Conservation (phyloP, 2,888 invertebrate genomes). For the Clanis bilineata region DNA sequence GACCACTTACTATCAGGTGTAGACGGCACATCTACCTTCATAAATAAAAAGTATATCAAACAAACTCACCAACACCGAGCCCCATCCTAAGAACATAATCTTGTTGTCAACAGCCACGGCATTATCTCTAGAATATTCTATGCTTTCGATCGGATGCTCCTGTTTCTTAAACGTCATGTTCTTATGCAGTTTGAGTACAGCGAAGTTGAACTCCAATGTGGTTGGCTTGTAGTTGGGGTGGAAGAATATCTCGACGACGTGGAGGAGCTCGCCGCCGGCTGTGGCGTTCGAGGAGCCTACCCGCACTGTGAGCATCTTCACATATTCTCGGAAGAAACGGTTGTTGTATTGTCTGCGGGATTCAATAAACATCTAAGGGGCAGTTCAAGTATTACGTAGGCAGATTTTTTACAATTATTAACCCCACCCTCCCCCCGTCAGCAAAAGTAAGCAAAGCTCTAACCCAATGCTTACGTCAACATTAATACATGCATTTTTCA, state of each 20-base stretch:
- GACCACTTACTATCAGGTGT: no score
- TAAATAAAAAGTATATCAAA: background rate
- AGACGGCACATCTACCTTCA: no score
- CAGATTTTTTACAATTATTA: no score
- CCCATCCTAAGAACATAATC: conserved; percentile 69
- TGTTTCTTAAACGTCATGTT: conserved; percentile 49
- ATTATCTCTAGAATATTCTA: conserved; percentile 43
- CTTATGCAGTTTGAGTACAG: conserved; percentile 57
- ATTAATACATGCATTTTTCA: no score
- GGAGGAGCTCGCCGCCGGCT: conserved; percentile 55
- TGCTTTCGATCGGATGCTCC: conserved; percentile 34
- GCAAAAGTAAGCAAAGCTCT: no score
- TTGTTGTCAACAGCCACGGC: conserved; percentile 53
- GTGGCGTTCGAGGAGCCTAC: conserved; percentile 69
- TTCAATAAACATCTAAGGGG: background rate
- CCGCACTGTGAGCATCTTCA: conserved; percentile 66
- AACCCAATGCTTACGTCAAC: no score
- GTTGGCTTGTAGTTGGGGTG: conserved; percentile 74
- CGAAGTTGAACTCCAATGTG: conserved; percentile 67
- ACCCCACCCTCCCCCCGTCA: no score
- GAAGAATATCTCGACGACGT: conserved; percentile 66
- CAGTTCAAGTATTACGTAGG: background rate
- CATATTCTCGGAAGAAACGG: conserved; percentile 72
- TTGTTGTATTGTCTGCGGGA: conserved; percentile 69
- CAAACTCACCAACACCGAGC: conserved; percentile 64